Base-by-base conservation (phyloP, 2,797 vertebrate species). In the Manis javanica region DNA sequence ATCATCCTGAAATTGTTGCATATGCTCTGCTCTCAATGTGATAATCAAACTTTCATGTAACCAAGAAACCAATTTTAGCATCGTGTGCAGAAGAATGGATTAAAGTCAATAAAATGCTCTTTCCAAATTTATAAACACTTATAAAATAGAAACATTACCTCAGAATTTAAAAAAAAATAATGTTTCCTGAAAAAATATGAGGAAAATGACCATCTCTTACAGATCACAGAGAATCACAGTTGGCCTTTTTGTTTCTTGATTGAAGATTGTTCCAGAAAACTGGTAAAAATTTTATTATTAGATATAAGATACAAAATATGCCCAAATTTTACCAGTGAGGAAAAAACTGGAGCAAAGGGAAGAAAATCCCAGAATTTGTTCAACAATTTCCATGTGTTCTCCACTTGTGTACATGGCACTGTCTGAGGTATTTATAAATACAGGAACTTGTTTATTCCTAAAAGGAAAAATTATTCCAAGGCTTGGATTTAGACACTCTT, bases 141-240 rank as follows among this genome's bases (percentile, higher is more conserved):
- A 87, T 64, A 71, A 91, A 90, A 77, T 51, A 68, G 61, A 92
- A 97, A 68, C 46, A 88, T 61, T 82, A 6, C 24, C 29, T 87
- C 26, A 63, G 37, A 72, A 53, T 77, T 19, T n/a, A 69, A 69
- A 53, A 53, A 74, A 42, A 71, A 55, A 79, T 13, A 83, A 34
- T 23, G 19, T 59, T 82, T 91, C 15, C 51, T 37, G 3, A 55
- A 90, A 46, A 89, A 87, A 87, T 26, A 74, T 31, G 63, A 82
- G 14, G 15, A 6, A 64, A 31, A 19, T 74, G 51, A 72, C 68
- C 15, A 59, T 91, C 57, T 82, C 87, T 64, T 55, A 77, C 23
- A 82, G 68, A 57, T 74, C 68, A 90, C 66, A 96, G 11, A 81
- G 23, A 91, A 55, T 90, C 75, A 93, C 64, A 68, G 83, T 57